Base-by-base conservation (phyloP, 2,113 vertebrate genomes). In the Psilopsiagon aymara region DNA sequence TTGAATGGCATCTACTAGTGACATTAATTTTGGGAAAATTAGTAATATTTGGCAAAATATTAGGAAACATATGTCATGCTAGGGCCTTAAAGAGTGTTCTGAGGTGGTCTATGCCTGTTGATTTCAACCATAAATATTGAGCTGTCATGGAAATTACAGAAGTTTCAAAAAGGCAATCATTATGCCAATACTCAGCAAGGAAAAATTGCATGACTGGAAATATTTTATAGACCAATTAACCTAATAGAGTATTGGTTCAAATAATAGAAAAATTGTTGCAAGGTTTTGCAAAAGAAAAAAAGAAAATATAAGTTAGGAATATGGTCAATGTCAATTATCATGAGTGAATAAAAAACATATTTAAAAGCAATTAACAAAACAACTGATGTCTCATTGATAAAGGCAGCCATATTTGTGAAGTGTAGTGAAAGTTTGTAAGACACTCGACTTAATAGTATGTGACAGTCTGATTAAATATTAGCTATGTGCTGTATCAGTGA, bases 381-480 rank as follows among this genome's bases (percentile, higher is more conserved):
- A 9, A 5, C 20, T 62, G 19, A 44, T 66, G 4, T 53, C 44
- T 74, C 0, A 0, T 15, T 87, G 63, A 25, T 66, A 84, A 73
- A 92, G 21, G 28, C 63, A 84, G 14, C 39, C 35, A 33, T 86
- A 9, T 44, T 90, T 82, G 37, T 53, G 74, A 88, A 85, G 29
- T 31, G 13, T 12, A 53, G 33, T 41, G 74, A 39, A 91, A 96
- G 67, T 95, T 90, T 90, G 49, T 70, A 82, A 94, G 86, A 85
- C 57, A 57, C 39, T 95, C 0, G 7, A 80, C 78, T 96, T 94
- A 94, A 93, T 62, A 91, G 75, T 85, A 95, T 1, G 0, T 95
- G 93, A 95, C 94, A 85, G 77, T 85, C 75, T 94, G 94, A 94
- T 95, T 97, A 94, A 96, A 95, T 95, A 94, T 95, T 95, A 94